These are phyloP conservation scores for Neelides folsomi DNA, from an alignment of 2,888 invertebrate species.

Conservation along the genomic window DNA sequence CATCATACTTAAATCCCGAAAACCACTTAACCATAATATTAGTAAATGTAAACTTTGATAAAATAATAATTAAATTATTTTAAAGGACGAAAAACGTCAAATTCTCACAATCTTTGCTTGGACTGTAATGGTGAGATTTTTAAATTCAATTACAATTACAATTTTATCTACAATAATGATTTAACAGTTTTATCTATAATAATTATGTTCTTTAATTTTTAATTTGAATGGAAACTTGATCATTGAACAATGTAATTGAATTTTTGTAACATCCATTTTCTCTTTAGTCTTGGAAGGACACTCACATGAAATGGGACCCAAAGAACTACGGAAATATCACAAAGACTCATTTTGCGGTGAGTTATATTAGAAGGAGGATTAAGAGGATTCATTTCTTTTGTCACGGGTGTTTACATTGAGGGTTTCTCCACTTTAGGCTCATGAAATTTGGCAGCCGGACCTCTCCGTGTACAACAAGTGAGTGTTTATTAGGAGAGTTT, in stretches of 20 bases:
- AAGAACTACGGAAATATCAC: constrained; percentile 52
- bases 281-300: constrained; percentile 56
- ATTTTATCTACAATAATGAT: constrained; percentile 3
- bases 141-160: too few species aligned
- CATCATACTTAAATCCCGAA: too few species aligned
- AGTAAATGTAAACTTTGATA: too few species aligned
- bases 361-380: too few species aligned
- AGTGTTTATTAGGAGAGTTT: not conserved
- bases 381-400: too few species aligned
- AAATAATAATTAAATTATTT: constrained; percentile 4
- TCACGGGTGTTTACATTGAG: too few species aligned
- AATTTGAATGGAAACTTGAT: too few species aligned
- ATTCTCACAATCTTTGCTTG: constrained; percentile 48
- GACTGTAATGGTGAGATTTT: constrained; percentile 48
- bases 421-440: constrained; percentile 37
- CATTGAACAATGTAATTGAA: too few species aligned
- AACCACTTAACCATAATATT: not conserved
- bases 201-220: too few species aligned
- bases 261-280: too few species aligned
- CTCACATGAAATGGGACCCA: constrained; percentile 57
- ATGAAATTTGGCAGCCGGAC: constrained; percentile 68
- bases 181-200: too few species aligned
- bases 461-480: constrained; percentile 51
- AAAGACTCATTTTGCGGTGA: constrained; percentile 45
- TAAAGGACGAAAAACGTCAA: constrained; percentile 47